Conservation (phyloP, 2,113 vertebrate species). For the Ptyas mucosa region DNA sequence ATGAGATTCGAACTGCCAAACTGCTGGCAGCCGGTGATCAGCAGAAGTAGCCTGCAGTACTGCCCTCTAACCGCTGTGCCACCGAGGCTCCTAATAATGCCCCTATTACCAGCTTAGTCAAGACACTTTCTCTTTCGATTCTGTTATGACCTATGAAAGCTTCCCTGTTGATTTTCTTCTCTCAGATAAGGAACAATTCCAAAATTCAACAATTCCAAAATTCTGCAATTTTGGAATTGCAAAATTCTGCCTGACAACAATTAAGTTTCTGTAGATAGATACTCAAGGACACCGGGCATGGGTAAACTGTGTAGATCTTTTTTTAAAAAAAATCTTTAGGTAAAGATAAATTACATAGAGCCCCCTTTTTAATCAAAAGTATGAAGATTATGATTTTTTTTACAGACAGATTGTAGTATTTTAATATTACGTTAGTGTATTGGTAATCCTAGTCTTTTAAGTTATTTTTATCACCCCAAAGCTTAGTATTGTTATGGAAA, state of each 20-base stretch:
- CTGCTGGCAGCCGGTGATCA: too few relatives aligned
- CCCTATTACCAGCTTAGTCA: neutral
- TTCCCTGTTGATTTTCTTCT: neutral
- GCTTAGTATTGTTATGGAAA: neutral
- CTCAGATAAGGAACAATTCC: neutral
- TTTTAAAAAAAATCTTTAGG: neutral
- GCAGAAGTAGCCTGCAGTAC: too few relatives aligned
- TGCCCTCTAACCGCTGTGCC: too few relatives aligned
- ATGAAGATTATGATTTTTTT: neutral
- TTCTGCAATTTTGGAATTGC: neutral
- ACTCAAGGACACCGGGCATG: neutral
- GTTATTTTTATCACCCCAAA: neutral
- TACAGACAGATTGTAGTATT: neutral
- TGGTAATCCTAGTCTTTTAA: neutral
- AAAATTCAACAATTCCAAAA: neutral
- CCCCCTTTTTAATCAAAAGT: neutral
- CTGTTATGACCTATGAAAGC: neutral
- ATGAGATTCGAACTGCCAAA: too few relatives aligned
- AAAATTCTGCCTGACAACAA: neutral
- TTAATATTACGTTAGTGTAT: neutral
- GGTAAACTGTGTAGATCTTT: neutral
- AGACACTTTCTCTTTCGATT: neutral
- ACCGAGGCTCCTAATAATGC: too few relatives aligned
- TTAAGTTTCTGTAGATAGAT: neutral
- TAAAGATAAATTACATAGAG: neutral